Evolutionary conservation across 2,797 vertebrate genomes (phyloP).

Genomic region (Eulemur albifrons): DNA sequence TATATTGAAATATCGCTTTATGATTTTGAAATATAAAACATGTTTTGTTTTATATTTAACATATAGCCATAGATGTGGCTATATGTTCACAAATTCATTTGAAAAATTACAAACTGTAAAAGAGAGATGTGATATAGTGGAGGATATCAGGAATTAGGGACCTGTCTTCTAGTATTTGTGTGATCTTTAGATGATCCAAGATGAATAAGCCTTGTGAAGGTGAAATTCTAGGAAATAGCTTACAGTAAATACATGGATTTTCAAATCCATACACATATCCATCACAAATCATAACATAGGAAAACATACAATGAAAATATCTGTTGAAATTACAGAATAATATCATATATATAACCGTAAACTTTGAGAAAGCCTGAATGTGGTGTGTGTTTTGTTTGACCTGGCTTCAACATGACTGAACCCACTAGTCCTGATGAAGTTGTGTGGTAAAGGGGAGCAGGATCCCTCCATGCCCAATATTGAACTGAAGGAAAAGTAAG

Average conservation of each 20-base stretch:
- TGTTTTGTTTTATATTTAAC: background rate
- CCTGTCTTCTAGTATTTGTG: background rate
- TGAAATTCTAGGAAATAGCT: background rate
- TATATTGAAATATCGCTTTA: background rate
- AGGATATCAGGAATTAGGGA: background rate
- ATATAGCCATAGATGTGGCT: background rate
- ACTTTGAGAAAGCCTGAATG: background rate
- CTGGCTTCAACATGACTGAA: too few species aligned
- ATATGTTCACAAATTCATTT: background rate
- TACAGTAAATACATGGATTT: background rate
- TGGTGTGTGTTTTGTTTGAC: accelerated
- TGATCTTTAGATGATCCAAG: background rate
- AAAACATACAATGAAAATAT: background rate
- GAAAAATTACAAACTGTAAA: background rate
- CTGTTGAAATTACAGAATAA: background rate
- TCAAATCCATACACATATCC: background rate
- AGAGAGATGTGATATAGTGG: background rate
- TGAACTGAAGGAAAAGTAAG: background rate
- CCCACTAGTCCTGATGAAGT: background rate
- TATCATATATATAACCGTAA: background rate
- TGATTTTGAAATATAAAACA: background rate
- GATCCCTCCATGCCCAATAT: background rate
- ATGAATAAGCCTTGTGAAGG: background rate
- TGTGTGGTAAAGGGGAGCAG: background rate
- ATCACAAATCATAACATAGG: background rate